Evolutionary conservation across 2,113 vertebrate genomes (phyloP).

Genomic region (Tringa solitaria): DNA sequence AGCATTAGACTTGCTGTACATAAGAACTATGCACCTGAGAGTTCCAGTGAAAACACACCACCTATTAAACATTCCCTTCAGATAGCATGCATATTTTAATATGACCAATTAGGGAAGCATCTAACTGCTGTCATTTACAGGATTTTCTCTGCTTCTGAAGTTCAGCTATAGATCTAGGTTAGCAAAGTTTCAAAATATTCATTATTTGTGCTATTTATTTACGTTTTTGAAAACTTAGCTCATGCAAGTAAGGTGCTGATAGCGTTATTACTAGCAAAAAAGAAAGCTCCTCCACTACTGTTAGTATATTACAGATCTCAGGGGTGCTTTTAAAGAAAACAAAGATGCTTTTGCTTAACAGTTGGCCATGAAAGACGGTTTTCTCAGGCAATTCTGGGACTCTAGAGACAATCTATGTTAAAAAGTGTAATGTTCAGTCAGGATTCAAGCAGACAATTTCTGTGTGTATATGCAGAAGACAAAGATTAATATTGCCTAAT

Average conservation of each 20-base stretch:
- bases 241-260: constrained; percentile 9
- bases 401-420: constrained; percentile 38
- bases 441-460: background rate
- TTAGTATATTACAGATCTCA: constrained; percentile 9
- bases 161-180: background rate
- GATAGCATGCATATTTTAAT: background rate
- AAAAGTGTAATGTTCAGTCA: constrained; percentile 12
- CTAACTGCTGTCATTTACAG: background rate
- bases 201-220: constrained; percentile 1
- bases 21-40: background rate
- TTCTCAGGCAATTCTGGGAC: constrained; percentile 21
- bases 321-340: constrained; percentile 25
- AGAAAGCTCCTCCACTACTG: background rate
- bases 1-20: background rate
- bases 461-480: background rate
- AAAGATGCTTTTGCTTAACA: background rate
- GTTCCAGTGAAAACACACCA: background rate
- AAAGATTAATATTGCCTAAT: background rate
- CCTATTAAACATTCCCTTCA: background rate
- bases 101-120: background rate
- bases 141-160: background rate
- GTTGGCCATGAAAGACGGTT: background rate
- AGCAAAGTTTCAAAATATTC: background rate
- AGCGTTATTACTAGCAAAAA: background rate
- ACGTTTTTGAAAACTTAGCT: background rate